Base-by-base conservation (phyloP, 2,113 vertebrate species). In the Notarius lentiginosus region DNA sequence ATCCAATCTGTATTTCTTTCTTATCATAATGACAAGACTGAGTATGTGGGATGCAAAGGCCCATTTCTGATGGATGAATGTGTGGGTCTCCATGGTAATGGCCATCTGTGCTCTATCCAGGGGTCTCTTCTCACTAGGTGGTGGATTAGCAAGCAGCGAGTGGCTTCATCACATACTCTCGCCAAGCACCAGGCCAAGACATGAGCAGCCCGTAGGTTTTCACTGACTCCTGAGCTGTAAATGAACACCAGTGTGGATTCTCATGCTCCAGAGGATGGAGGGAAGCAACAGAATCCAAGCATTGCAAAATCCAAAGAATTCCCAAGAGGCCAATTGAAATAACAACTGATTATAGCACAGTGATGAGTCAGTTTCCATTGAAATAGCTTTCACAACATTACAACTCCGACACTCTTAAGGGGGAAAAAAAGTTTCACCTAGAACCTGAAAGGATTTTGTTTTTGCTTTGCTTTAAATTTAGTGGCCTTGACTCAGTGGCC, bases 61-160 rank as follows among this genome's bases (percentile, higher is more conserved):
- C 72, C 18, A 47, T 89, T 87, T 87, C 51, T 87, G 77, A 51
- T 61, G 61, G n/a, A 84, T 53, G 79, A 87, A 55, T 81, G 80
- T 63, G 83, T 79, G 53, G 68, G 83, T 89, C 88, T 87, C 86
- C 86, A 86, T 89, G 83, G 86, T 70, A 76, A 87, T 89, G 86
- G 56, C 88, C 88, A 89, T 87, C 88, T 89, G 88, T 66, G 70
- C 63, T 87, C 83, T 76, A 85, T 85, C 86, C 79, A 83, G 86
- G 89, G 86, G 86, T 82, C 89, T 89, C n/a, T 56, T 87, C 86
- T 83, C 24, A 11, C 68, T 30, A 30, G 41, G 65, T 85, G 89
- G 81, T 83, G 84, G 84, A 87, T 83, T 85, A 61, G 84, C 76
- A 82, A 24, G 51, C 79, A 47, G 85, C 49, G 60, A 61, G 72